These are phyloP conservation scores for Merops nubicus DNA, from an alignment of 2,113 vertebrate genomes.

Conservation along the genomic window DNA sequence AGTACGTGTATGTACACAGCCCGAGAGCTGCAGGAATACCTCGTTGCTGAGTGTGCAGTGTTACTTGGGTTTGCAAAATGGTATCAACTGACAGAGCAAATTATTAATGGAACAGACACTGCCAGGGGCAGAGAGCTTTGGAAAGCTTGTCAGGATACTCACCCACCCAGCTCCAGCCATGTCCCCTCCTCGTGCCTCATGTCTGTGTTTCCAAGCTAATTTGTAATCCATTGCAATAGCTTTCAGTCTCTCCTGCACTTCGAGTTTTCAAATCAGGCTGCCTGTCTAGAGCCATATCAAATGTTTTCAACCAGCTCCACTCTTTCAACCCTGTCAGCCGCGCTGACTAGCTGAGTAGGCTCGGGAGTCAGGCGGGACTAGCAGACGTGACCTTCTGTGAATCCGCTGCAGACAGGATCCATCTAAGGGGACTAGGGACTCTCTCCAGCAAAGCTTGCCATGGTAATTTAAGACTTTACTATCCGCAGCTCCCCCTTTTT, in stretches of 20 bases:
- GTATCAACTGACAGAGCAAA: neutral
- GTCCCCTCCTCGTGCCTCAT: neutral
- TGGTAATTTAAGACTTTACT: neutral
- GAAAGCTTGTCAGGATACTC: neutral
- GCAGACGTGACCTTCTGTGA: neutral
- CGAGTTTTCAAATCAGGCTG: slow-evolving; percentile 4
- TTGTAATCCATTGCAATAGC: neutral
- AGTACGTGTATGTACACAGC: neutral
- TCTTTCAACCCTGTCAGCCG: neutral
- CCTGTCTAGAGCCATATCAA: slow-evolving; percentile 17
- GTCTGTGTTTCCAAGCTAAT: neutral
- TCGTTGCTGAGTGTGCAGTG: neutral
- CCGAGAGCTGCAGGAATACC: neutral
- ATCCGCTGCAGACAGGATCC: neutral
- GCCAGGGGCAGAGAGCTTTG: neutral
- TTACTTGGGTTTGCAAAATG: neutral
- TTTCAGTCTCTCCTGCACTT: neutral
- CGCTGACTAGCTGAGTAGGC: neutral
- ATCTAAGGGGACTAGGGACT: neutral
- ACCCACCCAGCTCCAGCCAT: neutral
- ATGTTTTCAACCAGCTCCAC: neutral
- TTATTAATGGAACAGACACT: slow-evolving; percentile 13
- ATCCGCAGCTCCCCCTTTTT: neutral
- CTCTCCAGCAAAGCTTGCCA: neutral
- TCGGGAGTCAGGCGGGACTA: neutral